Conservation (phyloP, 2,797 vertebrate species). For the Phataginus tetradactyla region DNA sequence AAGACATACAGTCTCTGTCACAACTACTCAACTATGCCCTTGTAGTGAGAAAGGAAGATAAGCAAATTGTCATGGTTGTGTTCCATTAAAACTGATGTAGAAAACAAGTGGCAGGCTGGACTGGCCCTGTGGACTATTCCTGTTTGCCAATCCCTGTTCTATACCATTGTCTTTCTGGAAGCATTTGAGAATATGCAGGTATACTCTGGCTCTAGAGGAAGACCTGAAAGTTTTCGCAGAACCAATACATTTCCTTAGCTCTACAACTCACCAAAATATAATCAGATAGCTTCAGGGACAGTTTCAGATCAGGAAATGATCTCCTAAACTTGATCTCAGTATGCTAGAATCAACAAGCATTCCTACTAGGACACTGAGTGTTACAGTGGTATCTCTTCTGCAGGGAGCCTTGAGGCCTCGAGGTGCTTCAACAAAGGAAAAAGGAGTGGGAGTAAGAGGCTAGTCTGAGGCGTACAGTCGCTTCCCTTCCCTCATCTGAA, state of each 20-base stretch:
- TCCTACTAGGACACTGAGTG: background rate
- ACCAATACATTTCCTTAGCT: background rate
- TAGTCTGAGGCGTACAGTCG: background rate
- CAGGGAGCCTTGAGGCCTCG: background rate
- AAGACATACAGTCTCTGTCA: background rate
- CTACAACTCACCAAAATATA: background rate
- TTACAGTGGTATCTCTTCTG: background rate
- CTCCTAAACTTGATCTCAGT: background rate
- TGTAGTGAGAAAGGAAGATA: background rate
- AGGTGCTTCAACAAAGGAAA: background rate
- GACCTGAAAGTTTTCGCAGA: background rate
- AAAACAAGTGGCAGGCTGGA: background rate
- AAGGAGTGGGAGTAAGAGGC: background rate
- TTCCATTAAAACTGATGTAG: background rate
- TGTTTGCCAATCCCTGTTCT: background rate
- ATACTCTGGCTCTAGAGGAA: background rate
- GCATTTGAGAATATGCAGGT: background rate
- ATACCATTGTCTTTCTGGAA: background rate
- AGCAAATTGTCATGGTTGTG: background rate
- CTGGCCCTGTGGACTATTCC: background rate
- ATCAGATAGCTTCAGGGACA: background rate
- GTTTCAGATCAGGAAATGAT: background rate
- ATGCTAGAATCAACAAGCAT: background rate
- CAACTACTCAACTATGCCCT: background rate
- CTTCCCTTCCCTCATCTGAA: background rate